phyloP scores from a whole-genome alignment of 2,113 vertebrate species.

The Pavo muticus region DNA sequence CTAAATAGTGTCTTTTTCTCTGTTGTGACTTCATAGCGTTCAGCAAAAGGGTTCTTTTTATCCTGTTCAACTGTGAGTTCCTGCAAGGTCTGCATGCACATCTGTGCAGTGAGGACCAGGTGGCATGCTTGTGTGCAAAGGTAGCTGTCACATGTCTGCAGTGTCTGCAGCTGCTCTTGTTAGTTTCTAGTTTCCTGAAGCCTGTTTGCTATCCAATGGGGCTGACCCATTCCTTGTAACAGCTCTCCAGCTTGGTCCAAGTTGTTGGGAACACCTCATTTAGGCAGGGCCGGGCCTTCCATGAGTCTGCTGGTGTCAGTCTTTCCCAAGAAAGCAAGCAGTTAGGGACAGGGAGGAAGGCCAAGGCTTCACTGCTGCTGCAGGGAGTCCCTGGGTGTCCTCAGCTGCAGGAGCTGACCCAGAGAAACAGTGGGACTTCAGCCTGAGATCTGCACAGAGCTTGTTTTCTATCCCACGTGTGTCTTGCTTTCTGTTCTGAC shows the following conservation, averaged over 20 bases:
- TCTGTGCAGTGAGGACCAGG: background rate
- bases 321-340: background rate
- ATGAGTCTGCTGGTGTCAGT: rapidly evolving
- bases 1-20: background rate
- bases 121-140: background rate
- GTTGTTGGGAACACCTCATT: background rate
- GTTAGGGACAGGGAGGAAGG: background rate
- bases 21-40: background rate
- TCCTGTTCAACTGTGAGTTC: background rate
- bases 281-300: background rate
- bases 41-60: background rate
- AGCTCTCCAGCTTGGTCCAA: background rate
- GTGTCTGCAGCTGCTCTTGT: background rate
- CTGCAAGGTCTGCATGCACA: background rate
- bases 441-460: background rate
- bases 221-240: background rate
- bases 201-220: background rate
- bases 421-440: background rate
- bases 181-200: background rate
- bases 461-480: background rate
- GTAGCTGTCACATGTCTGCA: background rate
- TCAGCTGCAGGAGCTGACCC: background rate
- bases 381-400: background rate
- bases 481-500: background rate
- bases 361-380: background rate